phyloP scores from a whole-genome alignment of 2,888 invertebrate species.

The Camponotus fellah region DNA sequence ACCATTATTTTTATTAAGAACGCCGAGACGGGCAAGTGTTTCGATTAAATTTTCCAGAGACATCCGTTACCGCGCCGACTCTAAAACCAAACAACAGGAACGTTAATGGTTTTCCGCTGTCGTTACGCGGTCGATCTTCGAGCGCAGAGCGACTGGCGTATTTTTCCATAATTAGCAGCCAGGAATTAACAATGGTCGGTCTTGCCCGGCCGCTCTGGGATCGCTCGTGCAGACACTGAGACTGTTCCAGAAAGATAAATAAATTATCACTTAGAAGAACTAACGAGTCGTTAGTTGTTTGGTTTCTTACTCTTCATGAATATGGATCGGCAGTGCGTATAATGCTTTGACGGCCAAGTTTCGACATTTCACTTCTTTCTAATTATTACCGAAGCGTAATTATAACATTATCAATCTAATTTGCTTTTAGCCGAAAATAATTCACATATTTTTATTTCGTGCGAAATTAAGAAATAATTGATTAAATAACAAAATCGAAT shows the following conservation, averaged over 20 bases:
- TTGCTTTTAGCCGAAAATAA: background rate
- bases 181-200: conserved; percentile 76
- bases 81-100: conserved; percentile 69
- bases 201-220: conserved; percentile 65
- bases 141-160: conserved; percentile 63
- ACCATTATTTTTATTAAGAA: conserved; percentile 45
- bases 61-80: conserved; percentile 50
- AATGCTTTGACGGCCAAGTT: conserved; percentile 62
- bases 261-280: conserved; percentile 81
- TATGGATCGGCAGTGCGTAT: conserved; percentile 73
- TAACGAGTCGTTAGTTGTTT: conserved; percentile 80
- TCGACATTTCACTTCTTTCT: conserved; percentile 68
- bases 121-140: conserved; percentile 60
- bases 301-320: conserved; percentile 80
- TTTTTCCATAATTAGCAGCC: conserved; percentile 81
- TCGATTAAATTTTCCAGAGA: conserved; percentile 55
- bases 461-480: background rate
- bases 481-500: background rate
- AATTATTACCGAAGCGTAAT: conserved; percentile 63
- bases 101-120: conserved; percentile 75
- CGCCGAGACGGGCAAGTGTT: conserved; percentile 36
- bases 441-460: background rate
- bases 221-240: conserved; percentile 70
- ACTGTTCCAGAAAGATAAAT: conserved; percentile 82
- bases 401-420: conserved; percentile 22